phyloP scores from a whole-genome alignment of 1,140 invertebrate species.

The Tetraneura akinire region DNA sequence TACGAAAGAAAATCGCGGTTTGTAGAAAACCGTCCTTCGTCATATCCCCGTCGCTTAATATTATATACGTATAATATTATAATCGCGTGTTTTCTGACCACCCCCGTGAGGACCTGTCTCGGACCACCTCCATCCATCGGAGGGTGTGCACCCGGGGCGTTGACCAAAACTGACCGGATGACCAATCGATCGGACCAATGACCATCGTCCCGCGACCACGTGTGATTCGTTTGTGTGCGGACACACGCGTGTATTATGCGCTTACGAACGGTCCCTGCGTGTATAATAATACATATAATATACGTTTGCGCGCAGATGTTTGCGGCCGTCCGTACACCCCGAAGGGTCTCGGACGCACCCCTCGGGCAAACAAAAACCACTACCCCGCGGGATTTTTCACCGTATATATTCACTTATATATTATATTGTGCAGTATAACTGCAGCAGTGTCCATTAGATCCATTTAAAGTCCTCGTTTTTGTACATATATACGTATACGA shows the following conservation, averaged over 20 bases:
- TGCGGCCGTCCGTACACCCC: background rate
- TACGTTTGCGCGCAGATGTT: constrained; percentile 34
- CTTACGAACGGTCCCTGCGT: background rate
- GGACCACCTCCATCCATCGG: background rate
- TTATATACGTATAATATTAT: too few relatives aligned
- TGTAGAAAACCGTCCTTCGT: too few relatives aligned
- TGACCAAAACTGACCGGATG: constrained; percentile 50
- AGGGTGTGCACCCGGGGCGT: constrained; percentile 16
- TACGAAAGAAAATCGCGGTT: too few relatives aligned
- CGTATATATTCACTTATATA: background rate
- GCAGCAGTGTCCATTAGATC: constrained; percentile 46
- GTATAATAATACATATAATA: too few relatives aligned
- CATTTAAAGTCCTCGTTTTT: constrained; percentile 37
- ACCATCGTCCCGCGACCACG: background rate
- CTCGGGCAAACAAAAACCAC: constrained; percentile 44
- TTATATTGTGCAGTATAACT: too few relatives aligned
- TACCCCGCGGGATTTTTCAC: constrained; percentile 46
- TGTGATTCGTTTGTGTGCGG: too few relatives aligned
- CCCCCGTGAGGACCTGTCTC: background rate
- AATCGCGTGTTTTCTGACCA: too few relatives aligned
- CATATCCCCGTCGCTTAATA: too few relatives aligned
- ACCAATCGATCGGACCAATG: constrained; percentile 50
- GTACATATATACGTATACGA: background rate
- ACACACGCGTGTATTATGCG: background rate
- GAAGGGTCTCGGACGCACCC: constrained; percentile 33